Evolutionary conservation across 2,113 vertebrate species (phyloP), one percentile per base, ranked within the genome.

Genomic region (Paramormyrops kingsleyae): DNA sequence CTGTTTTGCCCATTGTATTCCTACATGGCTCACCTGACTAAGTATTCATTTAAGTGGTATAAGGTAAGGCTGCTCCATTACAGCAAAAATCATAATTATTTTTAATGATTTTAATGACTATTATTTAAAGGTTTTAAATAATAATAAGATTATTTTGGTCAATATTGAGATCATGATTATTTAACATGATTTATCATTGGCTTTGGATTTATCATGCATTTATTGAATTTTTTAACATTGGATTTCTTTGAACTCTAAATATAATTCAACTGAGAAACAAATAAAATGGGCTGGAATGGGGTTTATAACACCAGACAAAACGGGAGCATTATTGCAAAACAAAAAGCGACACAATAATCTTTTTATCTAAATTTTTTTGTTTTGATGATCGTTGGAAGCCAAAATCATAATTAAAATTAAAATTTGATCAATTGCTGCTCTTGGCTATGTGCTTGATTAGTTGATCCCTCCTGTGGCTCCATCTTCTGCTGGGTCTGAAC

Each of bases 1-100:
- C 92, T 99, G 70, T 90, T 92, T 39, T 99, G 98, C 84, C 97
- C 97, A 53, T 91, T 96, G 87, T 90, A 42, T 4, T 83, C 91
- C 4, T 95, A 97, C 89, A 93, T 95, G 77, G 53, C 90, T 52
- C 94, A 95, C 91, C 92, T 95, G 19, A 90, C 93, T 17, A 90
- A 93, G 0, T 93, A 92, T 80, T 87, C 93, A 89, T 49, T 98
- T 91, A 91, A 91, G 5, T 99, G 98, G 98, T 96, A 95, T 94
- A 98, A 95, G 96, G 98, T 99, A 89, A 92, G 94, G 27, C 10
- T 70, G 27, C 62, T 70, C n/a, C 1, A 70, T 70, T 31, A 70
- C 10, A 10, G n/a, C 9, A 66, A 66, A 66, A 66, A 66, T 66
- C n/a, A 31, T 27, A 27, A 66, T 66, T n/a, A 9, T 27, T 56